A percentile compares a stretch with the other conserved stretches of the same genome.
Evolutionary conservation across 2,888 invertebrate genomes (phyloP).

Genomic region (Tolmerus cingulatus): DNA sequence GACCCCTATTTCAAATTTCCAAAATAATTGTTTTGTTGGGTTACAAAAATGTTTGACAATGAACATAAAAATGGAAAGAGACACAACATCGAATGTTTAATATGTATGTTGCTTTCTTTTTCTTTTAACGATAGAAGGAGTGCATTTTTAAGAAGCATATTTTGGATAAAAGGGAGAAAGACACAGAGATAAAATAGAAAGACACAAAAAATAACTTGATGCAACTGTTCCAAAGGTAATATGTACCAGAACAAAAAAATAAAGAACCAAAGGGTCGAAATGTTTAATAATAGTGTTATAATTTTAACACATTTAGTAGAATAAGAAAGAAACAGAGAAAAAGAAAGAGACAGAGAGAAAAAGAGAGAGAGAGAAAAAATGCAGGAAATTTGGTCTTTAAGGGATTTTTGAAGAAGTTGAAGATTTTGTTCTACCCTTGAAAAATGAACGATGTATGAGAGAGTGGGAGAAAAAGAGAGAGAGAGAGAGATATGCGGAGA

Average conservation of each 20-base stretch:
- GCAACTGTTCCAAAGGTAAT: not conserved
- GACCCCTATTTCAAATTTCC: not conserved
- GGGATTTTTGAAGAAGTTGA: not conserved
- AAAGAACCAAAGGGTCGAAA: not conserved
- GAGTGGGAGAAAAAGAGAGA: not conserved
- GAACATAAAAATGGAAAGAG: constrained; percentile 36
- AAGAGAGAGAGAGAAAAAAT: not conserved
- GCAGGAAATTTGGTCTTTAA: not conserved
- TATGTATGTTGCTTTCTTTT: not conserved
- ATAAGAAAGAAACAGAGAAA: constrained; percentile 43
- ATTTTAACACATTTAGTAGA: not conserved
- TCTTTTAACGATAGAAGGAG: not conserved
- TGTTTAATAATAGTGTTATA: not conserved
- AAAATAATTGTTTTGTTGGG: not conserved
- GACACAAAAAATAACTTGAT: not conserved
- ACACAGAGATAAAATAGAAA: not conserved
- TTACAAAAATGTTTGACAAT: not conserved
- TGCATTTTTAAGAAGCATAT: not conserved
- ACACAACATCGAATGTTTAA: constrained; percentile 6
- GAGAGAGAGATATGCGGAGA: constrained; percentile 44
- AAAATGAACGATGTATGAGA: not conserved
- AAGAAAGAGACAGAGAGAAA: constrained; percentile 9
- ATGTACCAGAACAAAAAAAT: not conserved
- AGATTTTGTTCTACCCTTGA: not conserved
- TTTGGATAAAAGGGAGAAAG: not conserved